A percentile compares a stretch with the other conserved stretches of the same genome.
Conservation (phyloP, 2,113 vertebrate species). For the Cricetomys ansorgei region DNA sequence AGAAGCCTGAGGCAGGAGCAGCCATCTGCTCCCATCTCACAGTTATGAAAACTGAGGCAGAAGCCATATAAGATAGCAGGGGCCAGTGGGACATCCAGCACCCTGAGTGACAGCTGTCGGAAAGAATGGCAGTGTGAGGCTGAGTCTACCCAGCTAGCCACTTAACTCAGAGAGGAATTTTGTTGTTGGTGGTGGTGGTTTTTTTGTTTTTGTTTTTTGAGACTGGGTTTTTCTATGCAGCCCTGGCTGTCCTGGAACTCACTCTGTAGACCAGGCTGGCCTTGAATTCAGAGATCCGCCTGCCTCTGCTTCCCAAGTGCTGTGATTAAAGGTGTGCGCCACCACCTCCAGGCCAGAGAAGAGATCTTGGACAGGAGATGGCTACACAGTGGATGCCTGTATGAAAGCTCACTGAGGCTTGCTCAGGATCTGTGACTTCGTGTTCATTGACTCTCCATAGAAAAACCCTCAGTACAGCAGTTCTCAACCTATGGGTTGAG, state of each 20-base stretch:
- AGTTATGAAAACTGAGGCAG: slow-evolving; percentile 44
- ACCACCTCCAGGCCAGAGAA: no score
- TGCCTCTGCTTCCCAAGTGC: no score
- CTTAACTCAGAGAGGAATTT: not conserved
- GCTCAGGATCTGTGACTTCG: not conserved
- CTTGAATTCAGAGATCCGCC: no score
- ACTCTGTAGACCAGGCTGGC: no score
- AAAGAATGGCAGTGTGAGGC: not conserved
- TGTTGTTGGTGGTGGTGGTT: no score
- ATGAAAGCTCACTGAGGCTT: not conserved
- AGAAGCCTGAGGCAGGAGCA: slow-evolving; percentile 29
- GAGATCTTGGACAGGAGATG: not conserved
- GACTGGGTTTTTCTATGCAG: no score
- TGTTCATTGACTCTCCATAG: not conserved
- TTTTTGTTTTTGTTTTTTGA: no score
- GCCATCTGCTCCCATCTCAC: slow-evolving; percentile 33
- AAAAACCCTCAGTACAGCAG: no score
- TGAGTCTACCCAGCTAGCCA: not conserved
- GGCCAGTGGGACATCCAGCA: not conserved
- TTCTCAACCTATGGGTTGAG: no score
- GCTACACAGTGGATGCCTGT: not conserved
- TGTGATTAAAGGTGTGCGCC: no score
- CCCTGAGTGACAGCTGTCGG: not conserved
- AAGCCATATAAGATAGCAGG: not conserved
- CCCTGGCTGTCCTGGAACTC: no score